phyloP scores from a whole-genome alignment of 2,888 invertebrate genomes.

The Sphecodes monilicornis region DNA sequence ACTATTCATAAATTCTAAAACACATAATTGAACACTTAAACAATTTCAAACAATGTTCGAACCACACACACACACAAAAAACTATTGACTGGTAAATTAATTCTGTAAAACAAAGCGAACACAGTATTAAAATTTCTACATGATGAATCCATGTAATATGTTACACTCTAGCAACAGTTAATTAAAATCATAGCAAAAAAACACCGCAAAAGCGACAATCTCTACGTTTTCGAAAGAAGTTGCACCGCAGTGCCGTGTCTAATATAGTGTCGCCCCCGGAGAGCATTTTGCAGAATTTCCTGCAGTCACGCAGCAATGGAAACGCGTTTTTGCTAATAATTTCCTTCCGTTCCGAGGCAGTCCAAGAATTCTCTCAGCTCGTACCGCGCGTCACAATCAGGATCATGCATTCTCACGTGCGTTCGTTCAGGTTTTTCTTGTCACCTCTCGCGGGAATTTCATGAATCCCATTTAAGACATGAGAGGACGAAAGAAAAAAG shows the following conservation, averaged over 20 bases:
- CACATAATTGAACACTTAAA: too few species aligned
- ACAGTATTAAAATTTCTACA: too few species aligned
- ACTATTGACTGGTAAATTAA: too few species aligned
- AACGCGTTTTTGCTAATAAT: not conserved
- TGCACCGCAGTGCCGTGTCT: not conserved
- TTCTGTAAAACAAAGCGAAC: too few species aligned
- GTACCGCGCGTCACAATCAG: not conserved
- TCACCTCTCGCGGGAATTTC: slow-evolving; percentile 23
- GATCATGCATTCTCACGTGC: not conserved
- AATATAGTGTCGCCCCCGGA: not conserved
- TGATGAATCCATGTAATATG: not conserved
- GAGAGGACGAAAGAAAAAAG: slow-evolving; percentile 4
- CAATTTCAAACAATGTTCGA: too few species aligned
- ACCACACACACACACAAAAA: too few species aligned
- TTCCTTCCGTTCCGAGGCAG: not conserved
- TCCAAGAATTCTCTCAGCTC: not conserved
- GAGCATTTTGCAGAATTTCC: not conserved
- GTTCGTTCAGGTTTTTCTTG: not conserved
- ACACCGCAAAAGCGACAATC: not conserved
- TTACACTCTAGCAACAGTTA: not conserved
- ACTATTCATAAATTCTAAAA: too few species aligned
- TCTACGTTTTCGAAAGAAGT: not conserved
- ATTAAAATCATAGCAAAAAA: not conserved
- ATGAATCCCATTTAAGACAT: slow-evolving; percentile 34
- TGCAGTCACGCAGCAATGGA: not conserved